Evolutionary conservation across 92 coral and sea anemone species (phyloP), one percentile per base, ranked within the genome.

Genomic region (Virgularia gustaviana): DNA sequence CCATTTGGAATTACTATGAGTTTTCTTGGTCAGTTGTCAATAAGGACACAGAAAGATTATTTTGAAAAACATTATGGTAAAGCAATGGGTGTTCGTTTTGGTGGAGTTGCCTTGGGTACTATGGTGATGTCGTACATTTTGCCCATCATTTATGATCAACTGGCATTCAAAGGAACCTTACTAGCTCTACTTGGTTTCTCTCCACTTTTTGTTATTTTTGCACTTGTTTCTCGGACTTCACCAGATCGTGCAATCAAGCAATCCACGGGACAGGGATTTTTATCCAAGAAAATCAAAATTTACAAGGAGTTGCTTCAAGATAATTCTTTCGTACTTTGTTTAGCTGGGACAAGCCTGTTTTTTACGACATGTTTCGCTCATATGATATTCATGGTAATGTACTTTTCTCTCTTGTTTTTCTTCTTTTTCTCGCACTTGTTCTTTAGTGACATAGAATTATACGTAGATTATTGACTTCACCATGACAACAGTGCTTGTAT

Each of bases 41-140:
- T 60, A 1, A 35, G 15, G n/a, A 32, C 66, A n/a, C 66, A 60
- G 19, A 28, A 35, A 2, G 66, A 60, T 16, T 60, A 60, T 35
- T 60, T 60, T 47, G 37, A 47, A 42, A 60, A 60, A 16, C 37
- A 60, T n/a, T 60, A 4, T 60, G 66, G 66, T 35, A 34, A 15
- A n/a, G 66, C 66, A 33, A 12, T 60, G 22, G 15, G 66, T 36
- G 3, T 60, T 33, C 66, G 66, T 19, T 60, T 24, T 35, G 18
- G 66, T 36, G 66, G 43, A n/a, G 32, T 8, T 16, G 43, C 66
- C 12, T 32, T 60, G 27, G 66, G 66, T 3, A 7, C 42, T 34
- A 47, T 60, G 20, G 66, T 60, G 27, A 16, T 60, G 6, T 60
- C 66, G 37, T 35, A 24, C 8, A 36, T n/a, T 35, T 60, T 60